A percentile compares a stretch with the other conserved stretches of the same genome.
phyloP scores from a whole-genome alignment of 2,888 invertebrate species.

The Apomyelois bistriatella region DNA sequence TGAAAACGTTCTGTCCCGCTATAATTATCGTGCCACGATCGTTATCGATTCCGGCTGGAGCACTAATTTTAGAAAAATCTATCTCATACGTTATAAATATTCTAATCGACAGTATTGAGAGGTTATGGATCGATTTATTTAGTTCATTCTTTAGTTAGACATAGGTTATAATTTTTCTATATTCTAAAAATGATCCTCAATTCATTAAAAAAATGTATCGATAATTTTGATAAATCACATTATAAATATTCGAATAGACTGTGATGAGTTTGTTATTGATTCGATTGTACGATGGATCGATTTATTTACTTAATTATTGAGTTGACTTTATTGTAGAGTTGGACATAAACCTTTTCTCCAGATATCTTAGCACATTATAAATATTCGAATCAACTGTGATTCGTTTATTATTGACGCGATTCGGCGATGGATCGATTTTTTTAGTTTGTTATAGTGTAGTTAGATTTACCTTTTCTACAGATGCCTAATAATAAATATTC shows the following conservation, averaged over 20 bases:
- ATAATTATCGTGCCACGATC: constrained; percentile 44
- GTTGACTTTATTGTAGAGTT: too few species aligned
- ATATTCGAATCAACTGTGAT: constrained; percentile 31
- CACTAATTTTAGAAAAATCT: constrained; percentile 62
- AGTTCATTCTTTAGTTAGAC: neutral
- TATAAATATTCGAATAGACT: constrained; percentile 35
- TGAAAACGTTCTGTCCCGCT: constrained; percentile 33
- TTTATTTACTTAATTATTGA: neutral
- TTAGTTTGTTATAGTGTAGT: too few species aligned
- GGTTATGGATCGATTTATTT: constrained; percentile 15
- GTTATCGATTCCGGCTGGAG: constrained; percentile 58
- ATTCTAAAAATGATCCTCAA: too few species aligned
- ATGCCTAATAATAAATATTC: too few species aligned
- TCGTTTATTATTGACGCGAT: constrained; percentile 25
- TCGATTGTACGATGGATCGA: constrained; percentile 21
- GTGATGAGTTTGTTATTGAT: constrained; percentile 26
- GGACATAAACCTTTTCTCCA: too few species aligned
- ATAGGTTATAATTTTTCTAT: too few species aligned
- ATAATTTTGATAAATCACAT: too few species aligned
- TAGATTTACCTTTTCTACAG: too few species aligned
- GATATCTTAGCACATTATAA: constrained; percentile 24
- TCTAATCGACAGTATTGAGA: constrained; percentile 28
- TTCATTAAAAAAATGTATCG: too few species aligned
- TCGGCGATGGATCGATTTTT: constrained; percentile 17
- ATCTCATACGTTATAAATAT: constrained; percentile 35